Conservation (phyloP, 2,113 vertebrate species). For the Heterotilapia buettikoferi region DNA sequence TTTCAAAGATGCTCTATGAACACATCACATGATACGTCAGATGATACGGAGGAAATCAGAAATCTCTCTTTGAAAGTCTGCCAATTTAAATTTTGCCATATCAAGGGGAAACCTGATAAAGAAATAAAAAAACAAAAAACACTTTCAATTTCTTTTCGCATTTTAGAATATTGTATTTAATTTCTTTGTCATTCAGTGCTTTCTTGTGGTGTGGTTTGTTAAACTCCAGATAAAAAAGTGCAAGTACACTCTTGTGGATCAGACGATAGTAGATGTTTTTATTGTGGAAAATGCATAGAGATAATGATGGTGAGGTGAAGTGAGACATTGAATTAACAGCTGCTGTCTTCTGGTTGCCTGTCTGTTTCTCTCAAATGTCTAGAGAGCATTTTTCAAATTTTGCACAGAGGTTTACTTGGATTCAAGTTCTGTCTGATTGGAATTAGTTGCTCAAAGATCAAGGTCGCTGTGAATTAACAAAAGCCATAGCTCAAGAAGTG, state of each 20-base stretch:
- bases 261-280: not conserved
- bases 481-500: not conserved
- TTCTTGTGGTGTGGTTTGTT: not conserved
- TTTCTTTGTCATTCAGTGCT: no score
- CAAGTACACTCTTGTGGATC: not conserved
- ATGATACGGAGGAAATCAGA: not conserved
- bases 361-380: not conserved
- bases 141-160: not conserved
- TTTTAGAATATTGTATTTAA: not conserved
- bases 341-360: not conserved
- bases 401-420: not conserved
- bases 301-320: not conserved
- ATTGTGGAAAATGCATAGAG: not conserved
- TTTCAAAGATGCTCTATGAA: not conserved
- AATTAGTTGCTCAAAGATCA: not conserved
- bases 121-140: accelerated
- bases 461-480: not conserved
- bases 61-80: not conserved
- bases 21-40: not conserved
- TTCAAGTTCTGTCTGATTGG: not conserved
- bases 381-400: not conserved
- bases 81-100: not conserved
- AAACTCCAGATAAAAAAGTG: not conserved
- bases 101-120: not conserved
- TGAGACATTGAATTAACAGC: not conserved